Conservation (phyloP, 2,888 invertebrate genomes). For the Polymixis flavicincta region DNA sequence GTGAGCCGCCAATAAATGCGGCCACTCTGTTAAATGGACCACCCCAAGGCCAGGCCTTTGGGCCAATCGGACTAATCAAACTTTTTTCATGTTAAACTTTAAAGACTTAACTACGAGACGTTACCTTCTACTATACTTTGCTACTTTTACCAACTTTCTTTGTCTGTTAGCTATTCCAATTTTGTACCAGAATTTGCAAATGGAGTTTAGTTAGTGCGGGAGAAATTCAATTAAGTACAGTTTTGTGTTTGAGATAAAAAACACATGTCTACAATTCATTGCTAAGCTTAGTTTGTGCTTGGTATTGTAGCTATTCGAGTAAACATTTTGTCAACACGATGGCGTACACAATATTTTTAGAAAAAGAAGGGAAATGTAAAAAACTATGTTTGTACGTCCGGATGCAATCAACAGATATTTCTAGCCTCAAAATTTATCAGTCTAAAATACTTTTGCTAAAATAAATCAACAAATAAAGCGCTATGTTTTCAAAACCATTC, state of each 20-base stretch:
- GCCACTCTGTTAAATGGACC: conserved; percentile 82
- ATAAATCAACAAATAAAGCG: conserved; percentile 20
- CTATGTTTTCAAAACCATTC: conserved; percentile 26
- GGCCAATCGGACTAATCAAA: conserved; percentile 83
- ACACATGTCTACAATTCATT: conserved; percentile 8
- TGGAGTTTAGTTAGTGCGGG: conserved; percentile 8
- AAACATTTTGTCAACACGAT: not conserved
- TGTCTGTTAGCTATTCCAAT: conserved; percentile 46
- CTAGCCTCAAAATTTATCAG: too few species aligned
- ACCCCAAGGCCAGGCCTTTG: conserved; percentile 75
- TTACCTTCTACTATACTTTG: conserved; percentile 18
- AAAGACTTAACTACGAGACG: conserved; percentile 68
- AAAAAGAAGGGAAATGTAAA: too few species aligned
- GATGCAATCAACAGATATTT: not conserved
- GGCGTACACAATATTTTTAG: not conserved
- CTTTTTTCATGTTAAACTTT: conserved; percentile 81
- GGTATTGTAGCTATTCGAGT: not conserved
- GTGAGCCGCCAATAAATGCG: conserved; percentile 84
- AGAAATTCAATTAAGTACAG: conserved; percentile 42
- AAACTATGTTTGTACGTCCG: not conserved
- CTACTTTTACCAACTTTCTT: conserved; percentile 32
- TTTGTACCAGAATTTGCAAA: conserved; percentile 49
- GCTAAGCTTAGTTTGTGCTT: conserved; percentile 4
- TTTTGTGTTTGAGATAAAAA: conserved; percentile 13
- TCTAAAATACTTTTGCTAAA: not conserved